phyloP scores from a whole-genome alignment of 2,797 vertebrate genomes.

The Zalophus californianus region DNA sequence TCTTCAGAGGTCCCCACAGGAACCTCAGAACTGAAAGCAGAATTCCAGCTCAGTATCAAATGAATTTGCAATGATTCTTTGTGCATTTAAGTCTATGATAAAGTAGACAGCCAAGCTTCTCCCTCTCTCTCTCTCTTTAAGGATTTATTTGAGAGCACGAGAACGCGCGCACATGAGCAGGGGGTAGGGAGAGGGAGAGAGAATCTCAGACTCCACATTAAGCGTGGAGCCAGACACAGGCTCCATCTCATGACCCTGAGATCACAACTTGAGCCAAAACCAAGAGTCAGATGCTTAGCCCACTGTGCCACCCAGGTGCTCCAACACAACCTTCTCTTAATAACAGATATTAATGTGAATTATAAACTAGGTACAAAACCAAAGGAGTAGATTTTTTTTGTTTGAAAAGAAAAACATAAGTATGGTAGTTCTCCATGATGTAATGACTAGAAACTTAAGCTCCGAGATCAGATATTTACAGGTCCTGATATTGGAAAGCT shows the following conservation, averaged over 20 bases:
- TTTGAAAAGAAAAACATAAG: slow-evolving; percentile 45
- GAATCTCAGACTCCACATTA: neutral
- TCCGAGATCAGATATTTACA: neutral
- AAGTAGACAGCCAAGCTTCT: slow-evolving; percentile 2
- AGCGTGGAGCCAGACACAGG: neutral
- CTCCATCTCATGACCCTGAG: neutral
- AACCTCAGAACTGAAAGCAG: slow-evolving; percentile 33
- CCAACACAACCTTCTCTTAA: neutral
- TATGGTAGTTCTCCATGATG: neutral
- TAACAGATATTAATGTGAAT: slow-evolving; percentile 45
- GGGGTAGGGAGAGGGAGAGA: neutral
- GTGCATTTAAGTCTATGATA: slow-evolving; percentile 46
- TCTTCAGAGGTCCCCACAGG: neutral
- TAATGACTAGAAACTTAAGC: neutral
- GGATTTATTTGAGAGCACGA: neutral
- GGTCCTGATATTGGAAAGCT: neutral
- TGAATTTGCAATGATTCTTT: slow-evolving; percentile 60
- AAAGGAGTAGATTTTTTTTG: neutral
- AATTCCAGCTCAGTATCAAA: slow-evolving; percentile 64
- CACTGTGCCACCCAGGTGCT: neutral
- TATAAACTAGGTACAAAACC: slow-evolving; percentile 39
- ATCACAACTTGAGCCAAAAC: neutral
- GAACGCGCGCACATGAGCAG: neutral
- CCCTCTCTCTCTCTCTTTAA: neutral
- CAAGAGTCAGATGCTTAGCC: neutral